Base-by-base conservation (phyloP, 2,797 vertebrate species). In the Gobionotothen gibberifrons region DNA sequence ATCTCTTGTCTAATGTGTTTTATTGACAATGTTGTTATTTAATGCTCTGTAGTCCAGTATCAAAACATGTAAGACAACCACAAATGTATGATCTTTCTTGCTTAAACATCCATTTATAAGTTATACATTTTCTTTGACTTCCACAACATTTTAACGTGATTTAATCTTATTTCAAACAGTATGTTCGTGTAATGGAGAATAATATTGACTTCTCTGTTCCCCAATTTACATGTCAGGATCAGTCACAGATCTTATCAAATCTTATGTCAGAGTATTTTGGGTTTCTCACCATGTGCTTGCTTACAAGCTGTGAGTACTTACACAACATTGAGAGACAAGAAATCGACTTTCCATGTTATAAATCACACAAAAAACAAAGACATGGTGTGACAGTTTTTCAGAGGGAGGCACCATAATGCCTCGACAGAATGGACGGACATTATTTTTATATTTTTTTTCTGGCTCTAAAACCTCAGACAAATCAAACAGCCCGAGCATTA, bases 381-480 rank as follows among this genome's bases (percentile, higher is more conserved):
- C 60, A 22, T 54, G 51, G 29, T 67, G 74, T 70, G 76, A 76
- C 69, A 79, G 69, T 81, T 59, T 82, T 72, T 87, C 68, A 47
- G 81, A 83, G 36, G 81, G 67, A 78, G 80, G 84, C 68, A 74
- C 62, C 84, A 87, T 70, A 79, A 76, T 76, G 73, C 69, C 60
- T 52, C 12, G n/a, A 80, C 83, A 88, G 85, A 79, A 82, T 66
- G 79, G 53, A 42, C 60, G 61, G 71, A 70, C 59, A 54, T 47
- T 46, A 64, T 76, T 81, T 43, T 47, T 36, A 16, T 36, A 36
- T 36, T 4, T 43, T 62, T 59, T 66, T 46, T 53, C 49, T 40
- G 55, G 43, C 49, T 64, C 43, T 57, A 9, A n/a, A 53, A 44
- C 22, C 72, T 79, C 49, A 66, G 76, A 69, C 52, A 26, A 44